Evolutionary conservation across 2,797 vertebrate genomes (phyloP).

Genomic region (Sparidentex hasta): DNA sequence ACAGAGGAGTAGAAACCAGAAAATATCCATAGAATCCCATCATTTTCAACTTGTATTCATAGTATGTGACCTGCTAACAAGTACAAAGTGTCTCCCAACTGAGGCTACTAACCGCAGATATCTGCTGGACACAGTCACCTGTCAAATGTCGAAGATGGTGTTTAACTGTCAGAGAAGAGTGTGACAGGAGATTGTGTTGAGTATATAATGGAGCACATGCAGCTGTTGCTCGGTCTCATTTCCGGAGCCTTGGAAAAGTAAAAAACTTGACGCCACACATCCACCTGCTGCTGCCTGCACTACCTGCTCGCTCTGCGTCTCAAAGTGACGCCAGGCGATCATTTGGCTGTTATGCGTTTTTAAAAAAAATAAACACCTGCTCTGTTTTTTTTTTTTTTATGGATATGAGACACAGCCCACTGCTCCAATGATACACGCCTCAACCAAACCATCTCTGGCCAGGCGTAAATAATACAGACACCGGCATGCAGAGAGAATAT

Average conservation of each 20-base stretch:
- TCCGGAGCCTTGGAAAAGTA: too few relatives aligned
- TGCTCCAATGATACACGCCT: background rate
- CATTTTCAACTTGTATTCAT: too few relatives aligned
- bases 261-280: too few relatives aligned
- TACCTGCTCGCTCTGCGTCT: background rate
- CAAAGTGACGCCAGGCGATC: background rate
- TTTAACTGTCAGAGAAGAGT: background rate
- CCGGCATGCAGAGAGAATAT: background rate
- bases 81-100: background rate
- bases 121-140: background rate
- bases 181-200: background rate
- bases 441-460: too few relatives aligned
- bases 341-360: background rate
- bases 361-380: background rate
- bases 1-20: too few relatives aligned
- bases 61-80: background rate
- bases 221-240: too few relatives aligned
- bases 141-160: slow-evolving; percentile 3
- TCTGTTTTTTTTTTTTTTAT: background rate
- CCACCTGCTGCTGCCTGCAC: background rate
- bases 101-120: background rate
- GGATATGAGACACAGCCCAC: background rate
- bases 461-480: background rate
- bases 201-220: too few relatives aligned
- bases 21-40: too few relatives aligned